Percentiles rank a stretch among this genome's conserved stretches.
Conservation (phyloP, 2,113 vertebrate genomes). For the Prionailurus viverrinus region DNA sequence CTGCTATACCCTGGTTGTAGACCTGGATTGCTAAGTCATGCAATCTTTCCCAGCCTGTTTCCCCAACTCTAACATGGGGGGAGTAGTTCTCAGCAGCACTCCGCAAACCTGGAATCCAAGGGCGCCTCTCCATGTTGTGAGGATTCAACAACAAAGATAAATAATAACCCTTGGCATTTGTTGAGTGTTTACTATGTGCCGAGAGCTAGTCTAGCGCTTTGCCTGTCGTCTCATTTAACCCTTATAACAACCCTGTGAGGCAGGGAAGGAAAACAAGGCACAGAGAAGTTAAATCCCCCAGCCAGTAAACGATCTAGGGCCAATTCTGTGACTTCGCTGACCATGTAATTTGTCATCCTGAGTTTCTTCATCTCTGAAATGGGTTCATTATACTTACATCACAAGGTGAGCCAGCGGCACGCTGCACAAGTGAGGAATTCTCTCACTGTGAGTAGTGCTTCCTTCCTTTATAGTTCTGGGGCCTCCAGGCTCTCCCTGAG, state of each 20-base stretch:
- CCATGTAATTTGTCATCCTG: neutral
- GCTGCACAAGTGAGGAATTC: neutral
- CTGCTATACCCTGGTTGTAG: neutral
- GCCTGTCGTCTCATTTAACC: neutral
- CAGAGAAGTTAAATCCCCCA: neutral
- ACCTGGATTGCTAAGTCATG: neutral
- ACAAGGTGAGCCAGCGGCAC: neutral
- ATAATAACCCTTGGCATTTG: neutral
- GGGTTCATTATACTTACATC: fast-evolving
- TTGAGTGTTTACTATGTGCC: neutral
- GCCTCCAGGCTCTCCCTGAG: neutral
- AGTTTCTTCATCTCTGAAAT: neutral
- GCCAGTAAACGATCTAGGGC: neutral
- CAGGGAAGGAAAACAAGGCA: neutral
- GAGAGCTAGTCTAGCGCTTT: neutral
- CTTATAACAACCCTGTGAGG: neutral
- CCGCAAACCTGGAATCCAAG: neutral
- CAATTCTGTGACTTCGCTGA: neutral
- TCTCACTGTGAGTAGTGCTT: neutral
- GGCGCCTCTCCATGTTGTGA: neutral
- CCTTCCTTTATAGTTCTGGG: neutral
- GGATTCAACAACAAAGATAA: neutral
- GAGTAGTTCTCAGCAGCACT: neutral
- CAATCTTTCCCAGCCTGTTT: neutral
- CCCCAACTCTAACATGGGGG: neutral